phyloP scores from a whole-genome alignment of 2,888 invertebrate species.

The Rhagonycha fulva region DNA sequence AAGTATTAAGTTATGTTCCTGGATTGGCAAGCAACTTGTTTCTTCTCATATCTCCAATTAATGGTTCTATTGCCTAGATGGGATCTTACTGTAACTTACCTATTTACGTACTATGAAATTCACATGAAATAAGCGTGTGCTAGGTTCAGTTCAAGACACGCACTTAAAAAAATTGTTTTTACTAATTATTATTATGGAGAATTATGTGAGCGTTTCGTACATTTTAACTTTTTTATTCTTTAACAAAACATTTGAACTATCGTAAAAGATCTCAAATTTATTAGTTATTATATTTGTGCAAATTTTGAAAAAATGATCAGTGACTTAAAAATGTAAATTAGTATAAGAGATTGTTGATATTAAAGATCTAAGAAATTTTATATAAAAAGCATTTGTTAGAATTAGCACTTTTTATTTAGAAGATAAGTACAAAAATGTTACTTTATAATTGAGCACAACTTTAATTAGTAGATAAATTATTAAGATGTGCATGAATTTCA shows the following conservation, averaged over 20 bases:
- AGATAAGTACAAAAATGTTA: background rate
- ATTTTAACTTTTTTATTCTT: background rate
- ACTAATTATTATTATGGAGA: background rate
- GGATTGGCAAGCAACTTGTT: constrained; percentile 34
- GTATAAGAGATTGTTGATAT: background rate
- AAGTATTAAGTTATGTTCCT: constrained; percentile 43
- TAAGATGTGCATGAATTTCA: constrained; percentile 1
- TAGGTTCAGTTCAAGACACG: constrained; percentile 47
- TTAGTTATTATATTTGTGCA: background rate
- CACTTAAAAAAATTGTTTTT: constrained; percentile 11
- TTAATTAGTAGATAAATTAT: background rate
- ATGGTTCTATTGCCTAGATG: constrained; percentile 52
- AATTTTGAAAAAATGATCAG: background rate
- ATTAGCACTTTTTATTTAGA: background rate
- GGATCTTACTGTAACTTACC: constrained; percentile 40
- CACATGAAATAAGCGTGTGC: constrained; percentile 34
- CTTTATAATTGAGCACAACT: background rate
- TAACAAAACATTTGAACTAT: background rate
- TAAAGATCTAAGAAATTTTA: constrained; percentile 1
- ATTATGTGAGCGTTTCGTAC: background rate
- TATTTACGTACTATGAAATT: constrained; percentile 42
- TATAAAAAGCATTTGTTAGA: constrained; percentile 4
- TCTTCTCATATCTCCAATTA: constrained; percentile 41
- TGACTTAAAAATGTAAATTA: background rate
- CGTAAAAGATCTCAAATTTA: background rate